Conservation (phyloP, 2,888 invertebrate species). For the Spodoptera exigua region DNA sequence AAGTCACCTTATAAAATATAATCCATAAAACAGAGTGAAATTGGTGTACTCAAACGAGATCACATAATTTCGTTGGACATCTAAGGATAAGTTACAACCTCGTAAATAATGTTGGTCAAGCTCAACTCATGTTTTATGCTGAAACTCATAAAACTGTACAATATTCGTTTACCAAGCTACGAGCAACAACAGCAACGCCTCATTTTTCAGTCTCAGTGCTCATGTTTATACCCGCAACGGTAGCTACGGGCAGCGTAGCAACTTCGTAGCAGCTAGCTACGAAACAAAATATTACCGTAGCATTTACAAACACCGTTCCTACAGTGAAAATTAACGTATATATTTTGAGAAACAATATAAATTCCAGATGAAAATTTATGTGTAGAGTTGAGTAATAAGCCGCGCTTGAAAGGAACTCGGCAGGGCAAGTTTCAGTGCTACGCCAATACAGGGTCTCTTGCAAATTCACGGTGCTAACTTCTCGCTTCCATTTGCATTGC, state of each 20-base stretch:
- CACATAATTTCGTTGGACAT: slow-evolving; percentile 6
- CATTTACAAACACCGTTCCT: slow-evolving; percentile 27
- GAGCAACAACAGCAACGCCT: slow-evolving; percentile 22
- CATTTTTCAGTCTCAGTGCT: slow-evolving; percentile 30
- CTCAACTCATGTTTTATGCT: slow-evolving; percentile 31
- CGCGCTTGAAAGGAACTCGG: slow-evolving; percentile 55
- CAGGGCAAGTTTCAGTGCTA: slow-evolving; percentile 51
- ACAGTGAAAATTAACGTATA: slow-evolving; percentile 36
- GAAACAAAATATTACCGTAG: slow-evolving; percentile 33
- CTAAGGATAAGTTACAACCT: slow-evolving; percentile 13
- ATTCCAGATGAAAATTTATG: slow-evolving; percentile 66
- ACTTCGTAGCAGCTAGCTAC: slow-evolving; percentile 55
- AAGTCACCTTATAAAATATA: not conserved
- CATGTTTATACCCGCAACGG: slow-evolving; percentile 19
- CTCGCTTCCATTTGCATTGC: slow-evolving; percentile 49
- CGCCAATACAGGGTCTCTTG: slow-evolving; percentile 49
- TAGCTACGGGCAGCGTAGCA: slow-evolving; percentile 59
- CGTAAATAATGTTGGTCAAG: slow-evolving; percentile 28
- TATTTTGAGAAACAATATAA: slow-evolving; percentile 57
- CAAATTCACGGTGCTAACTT: slow-evolving; percentile 53
- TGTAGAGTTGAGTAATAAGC: slow-evolving; percentile 66
- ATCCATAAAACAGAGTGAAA: not conserved
- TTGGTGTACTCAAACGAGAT: not conserved
- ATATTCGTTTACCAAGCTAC: slow-evolving; percentile 21
- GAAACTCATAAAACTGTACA: slow-evolving; percentile 32